A percentile compares a stretch with the other conserved stretches of the same genome.
These are phyloP conservation scores for Apis laboriosa DNA, from an alignment of 1,140 invertebrate species.

Conservation along the genomic window DNA sequence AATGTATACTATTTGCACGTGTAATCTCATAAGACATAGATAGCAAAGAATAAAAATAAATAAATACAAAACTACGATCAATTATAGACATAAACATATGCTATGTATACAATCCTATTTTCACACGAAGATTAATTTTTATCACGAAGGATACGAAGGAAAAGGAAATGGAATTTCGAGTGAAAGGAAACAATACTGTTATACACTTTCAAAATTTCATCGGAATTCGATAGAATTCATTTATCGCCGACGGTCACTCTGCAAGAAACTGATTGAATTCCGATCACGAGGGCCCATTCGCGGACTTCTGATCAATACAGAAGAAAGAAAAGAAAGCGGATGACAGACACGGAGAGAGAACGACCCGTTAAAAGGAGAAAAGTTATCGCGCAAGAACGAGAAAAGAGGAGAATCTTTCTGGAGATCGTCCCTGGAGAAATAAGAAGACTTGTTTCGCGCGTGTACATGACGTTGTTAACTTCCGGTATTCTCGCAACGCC, in stretches of 20 bases:
- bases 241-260: neutral
- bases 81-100: neutral
- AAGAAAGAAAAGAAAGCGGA: neutral
- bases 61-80: too few relatives aligned
- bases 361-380: neutral
- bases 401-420: conserved; percentile 55
- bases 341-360: neutral
- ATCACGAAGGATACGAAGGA: too few relatives aligned
- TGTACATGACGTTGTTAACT: conserved; percentile 47
- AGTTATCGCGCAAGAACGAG: neutral
- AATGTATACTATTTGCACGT: too few relatives aligned
- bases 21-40: too few relatives aligned
- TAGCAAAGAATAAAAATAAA: too few relatives aligned
- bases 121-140: too few relatives aligned
- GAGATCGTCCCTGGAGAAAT: conserved; percentile 64
- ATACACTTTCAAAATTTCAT: conserved; percentile 20
- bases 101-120: too few relatives aligned
- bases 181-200: neutral
- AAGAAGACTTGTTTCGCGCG: conserved; percentile 55
- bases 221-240: conserved; percentile 4
- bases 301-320: conserved; percentile 18
- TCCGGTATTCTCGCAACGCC: conserved; percentile 20
- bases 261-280: conserved; percentile 36
- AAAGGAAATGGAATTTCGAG: neutral
- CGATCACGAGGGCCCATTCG: conserved; percentile 17